phyloP scores from a whole-genome alignment of 2,113 vertebrate genomes.

The Genyomyrus donnyi region DNA sequence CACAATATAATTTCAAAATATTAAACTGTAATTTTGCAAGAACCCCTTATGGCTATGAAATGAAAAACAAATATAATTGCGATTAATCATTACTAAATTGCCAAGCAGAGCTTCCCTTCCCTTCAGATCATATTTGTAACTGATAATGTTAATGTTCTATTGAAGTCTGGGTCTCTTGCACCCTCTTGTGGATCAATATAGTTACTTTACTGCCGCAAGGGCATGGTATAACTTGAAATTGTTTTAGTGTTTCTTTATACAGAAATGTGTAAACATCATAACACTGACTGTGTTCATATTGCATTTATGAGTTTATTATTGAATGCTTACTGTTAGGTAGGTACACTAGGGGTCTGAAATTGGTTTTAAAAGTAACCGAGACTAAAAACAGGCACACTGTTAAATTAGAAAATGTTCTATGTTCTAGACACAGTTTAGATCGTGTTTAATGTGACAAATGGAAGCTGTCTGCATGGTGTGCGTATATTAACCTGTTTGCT shows the following conservation, averaged over 20 bases:
- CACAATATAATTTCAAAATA: slow-evolving; percentile 25
- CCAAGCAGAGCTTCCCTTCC: slow-evolving; percentile 13
- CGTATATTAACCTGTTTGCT: background rate
- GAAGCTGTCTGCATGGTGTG: background rate
- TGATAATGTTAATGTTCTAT: background rate
- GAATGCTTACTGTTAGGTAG: background rate
- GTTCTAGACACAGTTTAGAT: background rate
- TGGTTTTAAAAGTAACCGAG: background rate
- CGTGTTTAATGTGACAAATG: background rate
- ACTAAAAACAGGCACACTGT: background rate
- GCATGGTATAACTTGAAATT: background rate
- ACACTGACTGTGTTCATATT: background rate
- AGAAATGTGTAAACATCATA: background rate
- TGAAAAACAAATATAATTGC: slow-evolving; percentile 26
- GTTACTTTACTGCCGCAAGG: background rate
- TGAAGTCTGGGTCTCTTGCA: slow-evolving; percentile 24
- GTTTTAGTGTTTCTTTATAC: background rate
- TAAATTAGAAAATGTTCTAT: background rate
- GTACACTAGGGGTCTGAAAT: background rate
- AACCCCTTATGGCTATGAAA: slow-evolving; percentile 31
- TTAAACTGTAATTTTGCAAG: slow-evolving; percentile 30
- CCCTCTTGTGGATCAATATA: slow-evolving; percentile 29
- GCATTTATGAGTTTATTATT: background rate
- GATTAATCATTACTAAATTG: slow-evolving; percentile 27
- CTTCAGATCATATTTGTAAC: slow-evolving; percentile 20